Base-by-base conservation (phyloP, 2,113 vertebrate species). In the Lagenorhynchus albirostris region DNA sequence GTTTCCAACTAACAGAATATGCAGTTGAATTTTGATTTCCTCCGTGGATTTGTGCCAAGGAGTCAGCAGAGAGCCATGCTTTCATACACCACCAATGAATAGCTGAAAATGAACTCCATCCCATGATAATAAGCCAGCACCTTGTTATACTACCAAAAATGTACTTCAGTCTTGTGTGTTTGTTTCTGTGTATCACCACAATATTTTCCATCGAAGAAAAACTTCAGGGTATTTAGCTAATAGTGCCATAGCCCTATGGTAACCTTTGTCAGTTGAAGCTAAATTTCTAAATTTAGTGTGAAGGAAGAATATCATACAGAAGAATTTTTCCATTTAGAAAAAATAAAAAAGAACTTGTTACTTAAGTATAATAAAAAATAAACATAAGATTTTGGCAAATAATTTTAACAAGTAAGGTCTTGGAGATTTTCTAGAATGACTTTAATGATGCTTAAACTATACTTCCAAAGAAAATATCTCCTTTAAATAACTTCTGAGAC, bases 31-130 rank as follows among this genome's bases (percentile, higher is more conserved):
- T 95, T 96, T 80, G 14, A 95, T 97, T 84, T 95, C 81, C 63
- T 97, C 60, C 11, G 3, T 94, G 44, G 36, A 76, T 65, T 62
- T 94, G 18, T 71, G 76, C 95, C 89, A 96, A 73, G 26, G 2
- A 73, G 7, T 97, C 60, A 92, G 87, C 47, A 94, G 68, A 92
- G 38, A 68, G 21, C 21, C 85, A 23, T 31, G 23, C 15, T 94
- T 91, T 94, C n/a, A 70, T 41, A 63, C 3, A 79, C 67, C 67
- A 86, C 4, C 89, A 91, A 91, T 83, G 10, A 77, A 58, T 73
- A 89, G 44, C 17, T 96, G 41, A 88, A 77, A 97, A 96, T 96
- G 44, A 84, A 93, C 71, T 82, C 96, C 44, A 94, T 86, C 21
- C 38, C 36, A 20, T 65, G n/a, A 53, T 95, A 91, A 79, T 74